Base-by-base conservation (phyloP, 2,113 vertebrate genomes). In the Acinonyx jubatus region DNA sequence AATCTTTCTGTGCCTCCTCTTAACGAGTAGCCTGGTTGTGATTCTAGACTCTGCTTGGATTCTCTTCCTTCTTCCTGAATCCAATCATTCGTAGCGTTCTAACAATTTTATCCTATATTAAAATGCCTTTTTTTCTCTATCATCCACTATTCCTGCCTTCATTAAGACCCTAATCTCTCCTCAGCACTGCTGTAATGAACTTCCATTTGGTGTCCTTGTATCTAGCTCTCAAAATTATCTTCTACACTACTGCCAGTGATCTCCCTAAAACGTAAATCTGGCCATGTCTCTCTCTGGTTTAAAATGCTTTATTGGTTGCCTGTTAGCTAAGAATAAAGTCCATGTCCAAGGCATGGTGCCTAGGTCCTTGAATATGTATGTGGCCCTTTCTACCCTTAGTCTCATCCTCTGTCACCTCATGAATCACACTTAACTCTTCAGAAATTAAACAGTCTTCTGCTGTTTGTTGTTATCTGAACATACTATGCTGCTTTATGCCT, bases 291-390 rank as follows among this genome's bases (percentile, higher is more conserved):
- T 55, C 45, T n/a, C 74, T 3, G 7, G 41, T 27, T 29, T 89
- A 23, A 80, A 89, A 36, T 16, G 48, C 36, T 55, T 79, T 23
- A 38, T 25, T 33, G 80, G 85, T 85, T 23, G 31, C 41, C 27
- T 10, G 3, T 50, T 31, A 78, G 25, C 38, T 48, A 52, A 89
- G 82, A 83, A 84, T 12, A 38, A 87, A 74, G 10, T 21, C 68
- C 9, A 33, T 29, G 63, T 33, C 36, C 68, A 92, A 13, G 83
- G 45, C 29, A 68, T 8, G 63, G 66, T 12, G 41, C 6, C 7
- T 9, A 15, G 55, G 36, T 15, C 5, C 3, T 50, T 3, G 0
- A 74, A 36, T 25, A 27, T 1, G 11, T 45, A 27, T 0, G 11
- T 45, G 57, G 50, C 1, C n/a, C 19, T 76, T 83, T 41, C 31